Evolutionary conservation across 2,113 vertebrate genomes (phyloP), one percentile per base, ranked within the genome.

Genomic region (Brevimyrus niger): DNA sequence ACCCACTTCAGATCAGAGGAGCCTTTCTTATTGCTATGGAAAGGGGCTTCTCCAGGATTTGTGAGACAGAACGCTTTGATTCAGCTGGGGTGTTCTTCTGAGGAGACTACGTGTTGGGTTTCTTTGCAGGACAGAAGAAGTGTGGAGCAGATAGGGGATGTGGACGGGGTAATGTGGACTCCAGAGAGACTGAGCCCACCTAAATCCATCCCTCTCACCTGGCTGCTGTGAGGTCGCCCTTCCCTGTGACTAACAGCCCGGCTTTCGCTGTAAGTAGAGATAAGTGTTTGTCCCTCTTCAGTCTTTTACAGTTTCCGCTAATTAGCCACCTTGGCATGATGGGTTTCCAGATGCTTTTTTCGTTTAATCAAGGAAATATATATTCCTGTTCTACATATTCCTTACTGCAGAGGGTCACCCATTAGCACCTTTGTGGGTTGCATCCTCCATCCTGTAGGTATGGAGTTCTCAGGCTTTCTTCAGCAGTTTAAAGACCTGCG

Each of bases 251-350:
- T 53, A n/a, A 87, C 89, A 87, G 85, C 31, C 35, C 13, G 19
- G 55, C n/a, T 76, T 55, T 73, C 21, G 15, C 86, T 89, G 89
- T 89, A 73, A 89, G 89, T 89, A 55, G 58, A 42, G 69, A 76
- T 17, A 38, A 35, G 13, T 15, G 0, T 80, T 80, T 42, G 17
- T 76, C 15, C 69, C 4, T 38, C 69, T 38, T 38, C 15, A 76
- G 31, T 15, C 5, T 17, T 38, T 76, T 65, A 27, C 23, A 11
- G 3, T 65, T 31, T 31, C 61, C 31, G 31, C 61, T 69, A 69
- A 69, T 69, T 69, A 69, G n/a, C 27, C 27, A 69, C n/a, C n/a
- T 65, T 65, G 2, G n/a, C n/a, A 31, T 31, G 61, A 69, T 27
- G n/a, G 61, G 61, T 1, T 69, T 31, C 3, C 9, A 69, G 61